Base-by-base conservation (phyloP, 2,113 vertebrate genomes). In the Brachyistius frenatus region DNA sequence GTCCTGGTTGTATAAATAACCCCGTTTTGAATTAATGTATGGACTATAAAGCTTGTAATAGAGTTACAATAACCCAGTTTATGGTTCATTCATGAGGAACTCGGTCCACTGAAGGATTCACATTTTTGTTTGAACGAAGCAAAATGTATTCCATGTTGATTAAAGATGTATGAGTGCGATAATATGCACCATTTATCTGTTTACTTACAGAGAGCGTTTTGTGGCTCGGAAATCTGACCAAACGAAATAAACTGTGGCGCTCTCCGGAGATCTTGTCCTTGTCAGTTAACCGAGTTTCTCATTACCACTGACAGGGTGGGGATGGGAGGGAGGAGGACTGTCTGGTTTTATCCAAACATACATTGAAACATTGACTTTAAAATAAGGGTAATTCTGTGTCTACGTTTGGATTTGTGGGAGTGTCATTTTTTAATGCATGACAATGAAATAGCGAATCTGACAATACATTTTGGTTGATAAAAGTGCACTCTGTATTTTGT, bases 131-230 rank as follows among this genome's bases (percentile, higher is more conserved):
- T 83, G 63, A 84, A 76, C 62, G 64, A 58, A 37, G 72, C 4
- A 67, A 78, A 23, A 80, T 80, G 53, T 30, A 76, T 60, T 70
- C 65, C 44, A 23, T 39, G 63, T 78, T 84, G 73, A 83, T 83
- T 84, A 81, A 85, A 83, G 44, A 83, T 84, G 69, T 65, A 78
- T 76, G 63, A 81, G 50, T 39, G 66, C 73, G 60, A 71, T 65
- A 67, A 85, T 80, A 60, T 79, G 80, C 41, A 35, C 31, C n/a
- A 55, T 57, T 84, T 71, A 62, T 31, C 62, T 36, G 2, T 63
- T 87, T 68, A 50, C 64, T 65, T 39, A 23, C 33, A 33, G 10
- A 78, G 64, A n/a, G 70, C 23, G 8, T 54, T 63, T 65, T 72
- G 31, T 60, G n/a, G 53, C 58, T 69, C 8, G 5, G 55, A 31